Conservation (phyloP, 2,113 vertebrate species). For the Bambusicola thoracicus region DNA sequence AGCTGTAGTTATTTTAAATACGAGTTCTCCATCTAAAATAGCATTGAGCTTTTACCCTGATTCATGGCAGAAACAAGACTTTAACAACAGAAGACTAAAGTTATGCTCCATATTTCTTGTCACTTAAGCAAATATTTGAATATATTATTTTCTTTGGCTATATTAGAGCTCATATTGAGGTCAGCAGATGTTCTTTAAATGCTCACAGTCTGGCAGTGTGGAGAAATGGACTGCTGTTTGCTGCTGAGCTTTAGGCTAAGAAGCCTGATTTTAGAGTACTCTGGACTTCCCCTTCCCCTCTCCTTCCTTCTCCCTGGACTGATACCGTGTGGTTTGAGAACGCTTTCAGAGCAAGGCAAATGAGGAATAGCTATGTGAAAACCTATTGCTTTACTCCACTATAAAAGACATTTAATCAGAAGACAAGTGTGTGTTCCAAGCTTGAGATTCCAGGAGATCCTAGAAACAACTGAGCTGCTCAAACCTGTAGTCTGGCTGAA, state of each 20-base stretch:
- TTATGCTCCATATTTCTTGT: not conserved
- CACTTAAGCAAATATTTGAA: not conserved
- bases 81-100: not conserved
- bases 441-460: not conserved
- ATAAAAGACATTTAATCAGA: not conserved
- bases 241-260: not conserved
- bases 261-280: not conserved
- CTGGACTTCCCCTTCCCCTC: not conserved
- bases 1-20: not conserved
- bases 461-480: not conserved
- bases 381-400: not conserved
- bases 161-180: not conserved
- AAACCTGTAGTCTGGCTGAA: not conserved
- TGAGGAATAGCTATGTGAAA: not conserved
- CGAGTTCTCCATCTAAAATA: not conserved
- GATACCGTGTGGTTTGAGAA: not conserved
- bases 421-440: not conserved
- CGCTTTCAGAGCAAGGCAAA: not conserved
- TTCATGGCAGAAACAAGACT: not conserved
- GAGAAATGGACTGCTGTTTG: not conserved
- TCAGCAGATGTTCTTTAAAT: not conserved
- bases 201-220: not conserved
- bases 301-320: not conserved
- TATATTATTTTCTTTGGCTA: not conserved
- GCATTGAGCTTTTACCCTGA: rapidly evolving